Base-by-base conservation (phyloP, 2,888 invertebrate species). In the Papilio demoleus region DNA sequence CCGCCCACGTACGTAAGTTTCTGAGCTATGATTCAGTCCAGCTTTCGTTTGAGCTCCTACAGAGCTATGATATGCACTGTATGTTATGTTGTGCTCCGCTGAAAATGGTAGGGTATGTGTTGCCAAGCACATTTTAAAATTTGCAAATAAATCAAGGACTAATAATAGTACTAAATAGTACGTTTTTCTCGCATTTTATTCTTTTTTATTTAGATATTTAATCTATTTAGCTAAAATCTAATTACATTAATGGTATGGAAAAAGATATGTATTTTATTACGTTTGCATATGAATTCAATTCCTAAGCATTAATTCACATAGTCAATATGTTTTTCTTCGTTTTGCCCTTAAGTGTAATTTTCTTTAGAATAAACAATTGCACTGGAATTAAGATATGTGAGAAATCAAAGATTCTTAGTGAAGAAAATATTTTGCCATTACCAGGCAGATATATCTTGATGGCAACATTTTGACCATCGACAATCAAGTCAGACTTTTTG, bases 11-110 rank as follows among this genome's bases (percentile, higher is more conserved):
- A 79, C 74, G 77, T 78, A 60, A 70, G 62, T 70, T 62, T 42
- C 79, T 77, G 82, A 78, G 82, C 76, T 78, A 86, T 86, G 84
- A 83, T 84, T 85, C 85, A 81, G 85, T 86, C 82, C 84, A 80
- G 77, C 79, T 78, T 79, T 74, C 77, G 60, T 62, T 53, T 71
- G 59, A 65, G 68, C 59, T 59, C 68, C 74, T 53, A 62, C 31
- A 62, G 27, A 53, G 40, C 66, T 60, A 53, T 68, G 27, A 47
- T 38, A 59, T 59, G 47, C 24, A 47, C 63, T 42, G 36, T 58
- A 58, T 19, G 19, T 60, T 59, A 31, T 59, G 27, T 31, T 34
- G 27, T 40, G 14, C 22, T 38, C 53, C n/a, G 61, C 61, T 19
- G 42, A 62, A 34, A 56, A 17, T 38, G 12, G 59, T 17, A 60